phyloP scores from a whole-genome alignment of 2,888 invertebrate species.

The Aleiodes alternator region DNA sequence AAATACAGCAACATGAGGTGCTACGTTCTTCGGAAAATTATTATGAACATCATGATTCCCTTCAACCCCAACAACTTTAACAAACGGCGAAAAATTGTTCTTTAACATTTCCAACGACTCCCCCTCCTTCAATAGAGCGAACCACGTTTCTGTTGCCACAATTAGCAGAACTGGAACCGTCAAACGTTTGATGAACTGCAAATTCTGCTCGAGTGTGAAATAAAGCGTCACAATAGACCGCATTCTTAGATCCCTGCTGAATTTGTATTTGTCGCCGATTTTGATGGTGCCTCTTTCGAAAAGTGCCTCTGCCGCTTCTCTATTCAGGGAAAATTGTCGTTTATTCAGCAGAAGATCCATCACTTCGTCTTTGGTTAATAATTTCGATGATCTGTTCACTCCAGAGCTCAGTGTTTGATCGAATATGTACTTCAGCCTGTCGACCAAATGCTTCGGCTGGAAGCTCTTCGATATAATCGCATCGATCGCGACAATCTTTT shows the following conservation, averaged over 20 bases:
- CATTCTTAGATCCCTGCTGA: slow-evolving; percentile 78
- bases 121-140: neutral
- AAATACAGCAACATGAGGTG: slow-evolving; percentile 72
- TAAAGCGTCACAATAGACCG: slow-evolving; percentile 72
- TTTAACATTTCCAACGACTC: neutral
- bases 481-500: slow-evolving; percentile 76
- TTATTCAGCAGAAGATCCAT: slow-evolving; percentile 75
- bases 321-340: slow-evolving; percentile 72
- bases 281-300: slow-evolving; percentile 76
- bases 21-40: slow-evolving; percentile 78
- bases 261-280: slow-evolving; percentile 76
- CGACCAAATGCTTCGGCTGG: slow-evolving; percentile 56
- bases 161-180: slow-evolving; percentile 55
- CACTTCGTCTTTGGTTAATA: slow-evolving; percentile 76
- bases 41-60: slow-evolving; percentile 82
- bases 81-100: slow-evolving; percentile 22
- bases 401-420: slow-evolving; percentile 69
- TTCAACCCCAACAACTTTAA: slow-evolving; percentile 70
- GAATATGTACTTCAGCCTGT: slow-evolving; percentile 70
- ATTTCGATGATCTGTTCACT: slow-evolving; percentile 60
- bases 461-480: slow-evolving; percentile 66
- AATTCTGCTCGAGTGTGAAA: slow-evolving; percentile 46
- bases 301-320: slow-evolving; percentile 76
- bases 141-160: slow-evolving; percentile 50
- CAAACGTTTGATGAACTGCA: slow-evolving; percentile 45